Base-by-base conservation (phyloP, 2,888 invertebrate species). In the Ryuthela nishihirai region DNA sequence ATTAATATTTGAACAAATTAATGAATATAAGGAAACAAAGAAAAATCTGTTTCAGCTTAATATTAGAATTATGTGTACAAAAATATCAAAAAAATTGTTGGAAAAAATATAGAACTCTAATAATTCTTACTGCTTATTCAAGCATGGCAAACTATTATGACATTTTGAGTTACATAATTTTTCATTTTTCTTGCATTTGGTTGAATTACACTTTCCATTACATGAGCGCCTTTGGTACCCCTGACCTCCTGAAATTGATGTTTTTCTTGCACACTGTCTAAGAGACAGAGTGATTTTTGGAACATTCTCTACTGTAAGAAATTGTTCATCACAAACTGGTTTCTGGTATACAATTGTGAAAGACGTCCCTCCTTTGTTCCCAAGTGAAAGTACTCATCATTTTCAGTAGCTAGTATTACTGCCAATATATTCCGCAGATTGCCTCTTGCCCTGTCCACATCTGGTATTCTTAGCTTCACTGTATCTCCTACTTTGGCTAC, bases 131-230 rank as follows among this genome's bases (percentile, higher is more conserved):
- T n/a, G n/a, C n/a, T n/a, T 41, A 41, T 41, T 25, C 25, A 41
- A 41, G 17, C 12, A 41, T 25, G 25, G 25, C 41, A 43, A 24
- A 43, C 26, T 43, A 25, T 25, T 10, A 43, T 43, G 26, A 43
- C 26, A 43, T 43, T 43, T 43, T 26, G 43, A 43, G 18, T 43
- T 43, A 43, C 32, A 43, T 43, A 41, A 41, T 25, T 41, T 39
- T 41, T 41, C 23, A 41, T 2, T 41, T 41, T 41, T 41, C 25
- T 24, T 41, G 25, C 29, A 43, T 43, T 43, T 26, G 32, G 26
- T 26, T 26, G 15, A 26, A 26, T 43, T 43, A 43, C 26, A n/a
- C 26, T 43, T 24, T 43, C 29, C 26, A 10, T 26, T 43, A 17
- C n/a, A 25, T 3, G 6, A 24, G 15, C 43, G 15, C 26, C 4